Conservation (phyloP, 2,797 vertebrate species). For the Malacoraja senta region DNA sequence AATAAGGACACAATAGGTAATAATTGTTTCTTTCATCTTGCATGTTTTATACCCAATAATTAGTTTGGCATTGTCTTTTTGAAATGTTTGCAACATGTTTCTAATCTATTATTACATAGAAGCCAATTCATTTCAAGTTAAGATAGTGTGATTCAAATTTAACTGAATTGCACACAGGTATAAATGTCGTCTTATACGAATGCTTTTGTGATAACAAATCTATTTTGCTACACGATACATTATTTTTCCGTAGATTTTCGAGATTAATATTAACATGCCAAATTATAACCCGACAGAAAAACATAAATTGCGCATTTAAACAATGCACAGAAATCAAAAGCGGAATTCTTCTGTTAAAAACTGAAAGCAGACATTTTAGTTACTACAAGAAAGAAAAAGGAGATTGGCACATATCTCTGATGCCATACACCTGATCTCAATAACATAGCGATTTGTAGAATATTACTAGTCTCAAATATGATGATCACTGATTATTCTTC, state of each 20-base stretch:
- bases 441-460: neutral
- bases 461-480: neutral
- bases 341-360: neutral
- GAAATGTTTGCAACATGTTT: too few species aligned
- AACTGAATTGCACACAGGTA: neutral
- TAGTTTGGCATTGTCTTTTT: neutral
- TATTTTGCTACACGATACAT: neutral
- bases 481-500: neutral
- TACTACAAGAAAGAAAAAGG: neutral
- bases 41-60: neutral
- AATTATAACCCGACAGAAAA: neutral
- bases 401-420: neutral
- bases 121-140: neutral
- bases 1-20: neutral
- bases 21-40: neutral
- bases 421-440: neutral
- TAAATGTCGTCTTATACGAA: neutral
- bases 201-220: neutral
- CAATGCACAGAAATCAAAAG: neutral
- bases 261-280: neutral
- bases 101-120: neutral
- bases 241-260: neutral
- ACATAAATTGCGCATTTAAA: neutral
- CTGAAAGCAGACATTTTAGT: neutral
- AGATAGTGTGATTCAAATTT: neutral